Evolutionary conservation across 2,113 vertebrate genomes (phyloP), one percentile per base, ranked within the genome.

Genomic region (zebrafish (Danio rerio)): DNA sequence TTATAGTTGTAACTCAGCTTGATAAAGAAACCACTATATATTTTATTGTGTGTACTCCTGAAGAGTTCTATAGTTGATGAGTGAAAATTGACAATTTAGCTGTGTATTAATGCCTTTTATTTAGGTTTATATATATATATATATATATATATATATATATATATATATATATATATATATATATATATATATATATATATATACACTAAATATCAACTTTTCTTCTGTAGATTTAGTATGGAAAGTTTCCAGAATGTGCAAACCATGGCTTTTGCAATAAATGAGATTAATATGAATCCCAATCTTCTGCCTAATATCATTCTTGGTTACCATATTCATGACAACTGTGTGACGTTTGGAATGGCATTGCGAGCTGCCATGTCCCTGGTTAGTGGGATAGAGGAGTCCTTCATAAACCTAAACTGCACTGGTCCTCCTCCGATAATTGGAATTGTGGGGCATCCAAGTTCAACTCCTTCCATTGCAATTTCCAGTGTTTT

Each of bases 201-300:
- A 3, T 31, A 1, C 1, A 31, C 31, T 31, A 31, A 31, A 31
- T 31, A 3, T 31, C 31, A 59, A 20, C 15, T 75, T 52, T 16
- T 56, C 7, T 18, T 6, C 6, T 4, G n/a, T 58, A 74, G 71
- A 43, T 58, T 74, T 55, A 16, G 84, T 21, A 50, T 87, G 8
- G 21, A 16, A 18, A 81, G 65, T 4, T 89, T 84, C 55, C 84
- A 72, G 16, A 2, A 31, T 31, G 31, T 3, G 3, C 31, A 31
- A 31, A 31, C 31, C 31, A 31, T 31, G 31, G 31, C 82, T 21
- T 90, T 88, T 73, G 82, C 89, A 9, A 83, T 90, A 21, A 84
- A 90, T 12, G 89, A 90, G 72, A 90, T 90, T 40, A 90, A 90
- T 71, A 83, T 20, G 10, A 63, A 87, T 45, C 72, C 76, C 0